phyloP scores from a whole-genome alignment of 2,113 vertebrate genomes.

The Cardinalis cardinalis region DNA sequence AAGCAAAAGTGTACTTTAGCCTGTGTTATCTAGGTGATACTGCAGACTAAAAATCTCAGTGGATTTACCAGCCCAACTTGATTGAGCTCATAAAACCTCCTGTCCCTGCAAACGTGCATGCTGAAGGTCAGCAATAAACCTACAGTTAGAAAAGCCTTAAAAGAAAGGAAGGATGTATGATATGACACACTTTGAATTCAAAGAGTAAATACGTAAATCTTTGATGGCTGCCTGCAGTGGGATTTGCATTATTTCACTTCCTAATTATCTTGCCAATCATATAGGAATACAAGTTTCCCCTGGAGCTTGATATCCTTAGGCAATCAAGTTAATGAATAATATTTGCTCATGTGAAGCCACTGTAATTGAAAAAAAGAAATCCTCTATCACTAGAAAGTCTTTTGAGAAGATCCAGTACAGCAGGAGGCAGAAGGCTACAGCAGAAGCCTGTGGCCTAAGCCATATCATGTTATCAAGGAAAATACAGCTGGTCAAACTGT shows the following conservation, averaged over 20 bases:
- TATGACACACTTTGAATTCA: not conserved
- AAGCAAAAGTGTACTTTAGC: not conserved
- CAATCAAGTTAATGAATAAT: conserved; percentile 12
- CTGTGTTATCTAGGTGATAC: not conserved
- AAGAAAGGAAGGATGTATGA: not conserved
- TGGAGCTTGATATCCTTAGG: conserved; percentile 8
- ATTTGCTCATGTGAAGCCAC: not conserved
- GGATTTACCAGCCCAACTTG: not conserved
- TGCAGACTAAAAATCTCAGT: not conserved
- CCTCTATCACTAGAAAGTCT: not conserved
- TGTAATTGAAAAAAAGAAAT: not conserved
- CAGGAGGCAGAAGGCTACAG: not conserved
- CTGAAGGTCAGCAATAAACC: not conserved
- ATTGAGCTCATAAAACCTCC: not conserved
- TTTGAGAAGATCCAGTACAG: not conserved
- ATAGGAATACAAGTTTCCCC: not conserved
- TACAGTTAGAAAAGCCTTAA: not conserved
- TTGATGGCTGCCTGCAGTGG: not conserved
- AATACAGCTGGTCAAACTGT: not conserved
- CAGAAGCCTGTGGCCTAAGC: not conserved
- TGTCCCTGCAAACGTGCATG: not conserved
- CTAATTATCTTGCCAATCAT: conserved; percentile 40
- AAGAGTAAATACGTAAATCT: not conserved
- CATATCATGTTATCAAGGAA: not conserved
- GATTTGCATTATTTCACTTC: conserved; percentile 22